A percentile compares a stretch with the other conserved stretches of the same genome.
These are phyloP conservation scores for Colistium nudipinnis DNA, from an alignment of 2,113 vertebrate genomes.

Conservation along the genomic window DNA sequence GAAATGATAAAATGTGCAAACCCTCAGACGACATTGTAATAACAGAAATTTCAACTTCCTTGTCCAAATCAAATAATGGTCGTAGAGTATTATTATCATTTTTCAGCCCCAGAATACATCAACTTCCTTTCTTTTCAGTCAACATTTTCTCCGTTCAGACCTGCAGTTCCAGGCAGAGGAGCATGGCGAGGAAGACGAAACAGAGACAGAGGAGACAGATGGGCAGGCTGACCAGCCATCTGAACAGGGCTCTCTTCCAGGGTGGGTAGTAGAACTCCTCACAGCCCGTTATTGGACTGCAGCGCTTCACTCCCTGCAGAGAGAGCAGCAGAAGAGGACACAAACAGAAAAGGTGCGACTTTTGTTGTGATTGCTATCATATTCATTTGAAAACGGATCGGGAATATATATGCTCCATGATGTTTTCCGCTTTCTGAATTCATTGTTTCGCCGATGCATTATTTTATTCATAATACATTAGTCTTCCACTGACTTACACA, in stretches of 20 bases:
- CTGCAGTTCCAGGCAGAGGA: conserved; percentile 96
- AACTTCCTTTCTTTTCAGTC: background rate
- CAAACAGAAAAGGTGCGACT: background rate
- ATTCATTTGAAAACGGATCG: background rate
- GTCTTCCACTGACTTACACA: background rate
- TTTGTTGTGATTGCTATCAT: background rate
- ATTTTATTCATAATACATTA: background rate
- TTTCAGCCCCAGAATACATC: background rate
- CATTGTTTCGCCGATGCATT: background rate
- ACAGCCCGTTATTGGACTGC: conserved; percentile 91
- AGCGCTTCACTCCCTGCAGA: conserved; percentile 88
- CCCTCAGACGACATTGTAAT: background rate
- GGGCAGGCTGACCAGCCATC: conserved; percentile 93
- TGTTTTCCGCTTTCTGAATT: background rate
- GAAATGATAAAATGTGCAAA: conserved; percentile 4
- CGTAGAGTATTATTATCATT: background rate
- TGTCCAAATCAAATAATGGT: too few species aligned
- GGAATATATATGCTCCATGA: background rate
- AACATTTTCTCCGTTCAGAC: conserved; percentile 64
- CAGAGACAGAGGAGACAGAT: conserved; percentile 91
- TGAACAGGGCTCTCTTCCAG: conserved; percentile 93
- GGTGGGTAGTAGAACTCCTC: conserved; percentile 96
- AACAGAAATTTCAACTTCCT: too few species aligned
- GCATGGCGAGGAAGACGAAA: conserved; percentile 93
- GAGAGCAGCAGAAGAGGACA: conserved; percentile 1